These are phyloP conservation scores for Bursaphelenchus mucronatus DNA, from an alignment of 1,140 invertebrate genomes.

Conservation along the genomic window DNA sequence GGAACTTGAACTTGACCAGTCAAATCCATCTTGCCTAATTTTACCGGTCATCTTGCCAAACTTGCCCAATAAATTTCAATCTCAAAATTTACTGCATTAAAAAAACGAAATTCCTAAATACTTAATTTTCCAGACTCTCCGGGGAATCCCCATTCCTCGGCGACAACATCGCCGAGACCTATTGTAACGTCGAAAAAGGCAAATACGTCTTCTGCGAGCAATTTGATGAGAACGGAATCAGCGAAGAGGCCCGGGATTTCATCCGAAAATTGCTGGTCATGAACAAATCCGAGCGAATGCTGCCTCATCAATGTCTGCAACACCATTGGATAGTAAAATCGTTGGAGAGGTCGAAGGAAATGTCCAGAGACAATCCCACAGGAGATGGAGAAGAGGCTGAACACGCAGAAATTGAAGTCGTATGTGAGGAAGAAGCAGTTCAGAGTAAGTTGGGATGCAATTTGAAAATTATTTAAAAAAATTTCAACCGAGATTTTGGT, in stretches of 20 bases:
- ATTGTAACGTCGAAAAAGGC: conserved; percentile 66
- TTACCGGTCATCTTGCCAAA: too few relatives aligned
- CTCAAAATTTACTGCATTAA: too few relatives aligned
- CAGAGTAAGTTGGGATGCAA: conserved; percentile 38
- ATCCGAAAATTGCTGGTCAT: conserved; percentile 65
- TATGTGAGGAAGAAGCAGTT: conserved; percentile 55
- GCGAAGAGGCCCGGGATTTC: conserved; percentile 66
- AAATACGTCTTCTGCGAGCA: conserved; percentile 66
- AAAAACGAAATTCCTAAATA: too few relatives aligned
- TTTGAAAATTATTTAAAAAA: conserved; percentile 16
- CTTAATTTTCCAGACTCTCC: conserved; percentile 62
- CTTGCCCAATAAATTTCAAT: background rate
- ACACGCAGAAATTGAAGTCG: conserved; percentile 42
- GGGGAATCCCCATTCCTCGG: conserved; percentile 67
- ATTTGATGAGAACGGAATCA: conserved; percentile 63
- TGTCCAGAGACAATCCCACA: conserved; percentile 8
- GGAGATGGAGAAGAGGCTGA: conserved; percentile 36
- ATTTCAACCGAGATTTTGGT: too few relatives aligned
- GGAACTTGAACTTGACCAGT: too few relatives aligned
- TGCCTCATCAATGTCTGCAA: conserved; percentile 54
- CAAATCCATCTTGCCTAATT: too few relatives aligned
- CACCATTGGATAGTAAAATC: conserved; percentile 54
- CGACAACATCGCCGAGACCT: conserved; percentile 66
- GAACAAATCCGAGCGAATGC: conserved; percentile 62
- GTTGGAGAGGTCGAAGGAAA: conserved; percentile 37